phyloP scores from a whole-genome alignment of 1,140 invertebrate genomes.

The Nomia melanderi region DNA sequence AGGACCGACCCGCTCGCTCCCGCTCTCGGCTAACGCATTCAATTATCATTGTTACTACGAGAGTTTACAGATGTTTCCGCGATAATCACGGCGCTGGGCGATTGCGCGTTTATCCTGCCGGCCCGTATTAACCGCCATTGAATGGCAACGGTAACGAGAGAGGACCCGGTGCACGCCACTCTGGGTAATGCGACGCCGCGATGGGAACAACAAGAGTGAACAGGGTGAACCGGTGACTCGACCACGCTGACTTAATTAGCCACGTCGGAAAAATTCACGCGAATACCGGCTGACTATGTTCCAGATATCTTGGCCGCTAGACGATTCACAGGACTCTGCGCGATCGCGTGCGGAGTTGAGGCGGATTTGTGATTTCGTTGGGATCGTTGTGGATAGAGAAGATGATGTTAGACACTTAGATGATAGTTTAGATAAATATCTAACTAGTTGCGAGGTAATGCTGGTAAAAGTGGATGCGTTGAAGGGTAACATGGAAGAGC shows the following conservation, averaged over 20 bases:
- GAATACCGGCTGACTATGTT: constrained; percentile 38
- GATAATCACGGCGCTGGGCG: constrained; percentile 66
- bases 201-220: constrained; percentile 6
- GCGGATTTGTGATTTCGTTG: too few species aligned
- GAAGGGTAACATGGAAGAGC: too few species aligned
- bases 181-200: neutral
- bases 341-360: too few species aligned
- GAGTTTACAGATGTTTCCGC: constrained; percentile 67
- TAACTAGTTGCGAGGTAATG: too few species aligned
- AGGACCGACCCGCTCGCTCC: constrained; percentile 1
- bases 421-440: too few species aligned
- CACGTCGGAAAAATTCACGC: constrained; percentile 54
- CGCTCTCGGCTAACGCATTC: constrained; percentile 56
- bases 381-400: too few species aligned
- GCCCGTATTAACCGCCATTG: constrained; percentile 54
- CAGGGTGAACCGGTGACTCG: neutral
- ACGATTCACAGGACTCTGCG: neutral
- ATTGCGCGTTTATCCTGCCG: constrained; percentile 62
- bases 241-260: constrained; percentile 57
- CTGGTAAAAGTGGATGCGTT: too few species aligned
- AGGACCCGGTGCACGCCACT: constrained; percentile 4
- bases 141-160: constrained; percentile 59
- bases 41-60: constrained; percentile 69
- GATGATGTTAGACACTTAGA: too few species aligned
- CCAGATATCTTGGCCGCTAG: constrained; percentile 35